Evolutionary conservation across 2,113 vertebrate species (phyloP).

Genomic region (Muscicapa adusta): DNA sequence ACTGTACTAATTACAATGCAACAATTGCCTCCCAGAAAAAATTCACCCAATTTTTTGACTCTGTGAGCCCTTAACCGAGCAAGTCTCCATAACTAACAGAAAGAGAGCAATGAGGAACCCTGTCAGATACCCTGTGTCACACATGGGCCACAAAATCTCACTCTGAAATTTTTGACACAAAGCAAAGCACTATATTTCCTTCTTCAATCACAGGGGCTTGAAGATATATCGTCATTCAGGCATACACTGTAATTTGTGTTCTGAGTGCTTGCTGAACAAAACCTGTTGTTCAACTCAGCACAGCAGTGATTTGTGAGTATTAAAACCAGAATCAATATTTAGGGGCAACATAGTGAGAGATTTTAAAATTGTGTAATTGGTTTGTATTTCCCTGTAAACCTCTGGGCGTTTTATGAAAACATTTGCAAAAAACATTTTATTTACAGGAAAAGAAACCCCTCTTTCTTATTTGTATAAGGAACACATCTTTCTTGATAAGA

Average conservation of each 20-base stretch:
- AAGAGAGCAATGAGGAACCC: fast-evolving
- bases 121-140: not conserved
- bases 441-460: not conserved
- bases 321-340: not conserved
- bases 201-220: not conserved
- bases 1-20: not conserved
- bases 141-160: fast-evolving
- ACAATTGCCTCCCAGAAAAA: not conserved
- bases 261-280: not conserved
- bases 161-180: not conserved
- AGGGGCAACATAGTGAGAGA: not conserved
- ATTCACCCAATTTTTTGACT: not conserved
- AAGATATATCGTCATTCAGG: not conserved
- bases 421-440: not conserved
- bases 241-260: not conserved
- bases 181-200: not conserved
- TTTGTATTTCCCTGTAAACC: not conserved
- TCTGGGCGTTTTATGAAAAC: not conserved
- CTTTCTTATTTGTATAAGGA: not conserved
- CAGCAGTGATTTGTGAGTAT: not conserved
- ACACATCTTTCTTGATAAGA: not conserved
- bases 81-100: not conserved
- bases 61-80: not conserved
- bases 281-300: not conserved
- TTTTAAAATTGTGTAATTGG: not conserved